phyloP scores from a whole-genome alignment of 1,140 invertebrate species.

The Drosophila athabasca region DNA sequence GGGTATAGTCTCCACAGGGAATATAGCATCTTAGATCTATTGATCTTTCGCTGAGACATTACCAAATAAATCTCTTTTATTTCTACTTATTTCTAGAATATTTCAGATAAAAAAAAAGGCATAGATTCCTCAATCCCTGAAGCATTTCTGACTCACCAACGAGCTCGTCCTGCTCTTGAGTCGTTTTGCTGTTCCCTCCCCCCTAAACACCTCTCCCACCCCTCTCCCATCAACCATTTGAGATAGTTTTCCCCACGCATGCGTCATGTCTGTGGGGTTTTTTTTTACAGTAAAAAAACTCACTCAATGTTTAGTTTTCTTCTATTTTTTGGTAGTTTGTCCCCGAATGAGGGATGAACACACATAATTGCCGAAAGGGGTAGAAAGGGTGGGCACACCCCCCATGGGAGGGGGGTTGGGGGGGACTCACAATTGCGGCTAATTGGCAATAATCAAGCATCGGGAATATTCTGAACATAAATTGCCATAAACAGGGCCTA shows the following conservation, averaged over 20 bases:
- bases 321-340: slow-evolving; percentile 25
- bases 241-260: slow-evolving; percentile 40
- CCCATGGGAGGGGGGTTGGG: too few species aligned
- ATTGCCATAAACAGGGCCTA: slow-evolving; percentile 72
- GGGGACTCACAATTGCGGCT: slow-evolving; percentile 54
- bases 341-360: slow-evolving; percentile 42
- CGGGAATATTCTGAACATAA: slow-evolving; percentile 51
- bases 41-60: too few species aligned
- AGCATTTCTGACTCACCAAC: background rate
- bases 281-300: slow-evolving; percentile 25
- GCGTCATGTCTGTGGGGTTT: background rate
- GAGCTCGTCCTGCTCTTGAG: slow-evolving; percentile 27
- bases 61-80: too few species aligned
- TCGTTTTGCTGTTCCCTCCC: too few species aligned
- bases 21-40: too few species aligned
- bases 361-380: slow-evolving; percentile 34
- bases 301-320: slow-evolving; percentile 44
- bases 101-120: too few species aligned
- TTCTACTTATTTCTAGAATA: too few species aligned
- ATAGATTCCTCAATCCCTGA: too few species aligned
- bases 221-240: background rate
- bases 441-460: slow-evolving; percentile 74
- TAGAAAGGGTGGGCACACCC: background rate
- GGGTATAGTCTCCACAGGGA: too few species aligned
- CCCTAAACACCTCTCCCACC: too few species aligned